Percentiles rank a stretch among this genome's conserved stretches.
Conservation (phyloP, 64 coral and sea anemone genomes). For the Hydrozoanthus tunicans region DNA sequence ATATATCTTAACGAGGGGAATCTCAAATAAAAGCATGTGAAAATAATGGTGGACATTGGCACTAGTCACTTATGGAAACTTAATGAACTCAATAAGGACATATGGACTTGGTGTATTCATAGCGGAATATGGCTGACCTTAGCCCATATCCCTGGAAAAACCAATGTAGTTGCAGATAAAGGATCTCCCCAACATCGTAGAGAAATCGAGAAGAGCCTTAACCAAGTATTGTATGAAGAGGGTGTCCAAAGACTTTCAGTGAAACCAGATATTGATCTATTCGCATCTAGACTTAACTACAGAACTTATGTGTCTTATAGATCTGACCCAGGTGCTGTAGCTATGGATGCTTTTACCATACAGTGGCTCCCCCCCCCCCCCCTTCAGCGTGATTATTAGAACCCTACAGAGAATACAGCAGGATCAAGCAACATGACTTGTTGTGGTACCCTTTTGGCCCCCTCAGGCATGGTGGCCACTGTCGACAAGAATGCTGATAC, state of each 20-base stretch:
- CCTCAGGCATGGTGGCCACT: conserved; percentile 60
- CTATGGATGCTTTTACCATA: conserved; percentile 51
- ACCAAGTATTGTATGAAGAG: conserved; percentile 31
- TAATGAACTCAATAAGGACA: conserved; percentile 59
- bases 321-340: conserved; percentile 49
- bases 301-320: conserved; percentile 47
- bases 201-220: conserved; percentile 52
- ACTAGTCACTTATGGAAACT: conserved; percentile 49
- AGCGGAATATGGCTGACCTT: conserved; percentile 66
- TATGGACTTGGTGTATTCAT: conserved; percentile 60
- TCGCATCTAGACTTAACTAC: conserved; percentile 63
- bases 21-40: conserved; percentile 34
- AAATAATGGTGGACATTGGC: conserved; percentile 51
- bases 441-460: conserved; percentile 62
- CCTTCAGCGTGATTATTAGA: conserved; percentile 59
- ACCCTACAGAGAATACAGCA: conserved; percentile 54
- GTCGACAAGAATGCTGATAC: conserved; percentile 38
- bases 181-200: conserved; percentile 47
- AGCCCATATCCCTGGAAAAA: conserved; percentile 53
- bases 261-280: conserved; percentile 59
- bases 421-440: conserved; percentile 49
- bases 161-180: conserved; percentile 41
- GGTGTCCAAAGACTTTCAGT: conserved; percentile 22
- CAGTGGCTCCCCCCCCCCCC: conserved; percentile 54
- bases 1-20: neutral